Evolutionary conservation across 2,888 invertebrate species (phyloP).

Genomic region (Agrochola lota): DNA sequence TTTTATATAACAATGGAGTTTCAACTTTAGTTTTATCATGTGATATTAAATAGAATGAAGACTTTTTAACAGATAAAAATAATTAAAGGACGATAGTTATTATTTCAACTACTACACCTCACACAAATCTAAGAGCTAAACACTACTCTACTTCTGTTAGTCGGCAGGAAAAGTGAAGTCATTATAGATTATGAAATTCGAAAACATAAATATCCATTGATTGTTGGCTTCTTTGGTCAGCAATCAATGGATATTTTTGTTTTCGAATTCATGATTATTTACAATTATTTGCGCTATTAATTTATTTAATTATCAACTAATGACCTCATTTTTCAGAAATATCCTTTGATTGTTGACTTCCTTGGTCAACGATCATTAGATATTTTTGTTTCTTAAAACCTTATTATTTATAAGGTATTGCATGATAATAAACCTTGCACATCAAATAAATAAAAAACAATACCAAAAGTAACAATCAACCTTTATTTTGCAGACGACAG

Average conservation of each 20-base stretch:
- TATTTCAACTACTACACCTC: background rate
- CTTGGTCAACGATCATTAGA: no score
- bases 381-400: no score
- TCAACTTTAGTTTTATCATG: background rate
- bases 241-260: no score
- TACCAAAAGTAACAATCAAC: constrained; percentile 7
- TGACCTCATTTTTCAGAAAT: no score
- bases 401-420: background rate
- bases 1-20: constrained; percentile 11
- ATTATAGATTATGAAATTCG: background rate
- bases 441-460: background rate
- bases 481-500: constrained; percentile 81
- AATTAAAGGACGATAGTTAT: background rate
- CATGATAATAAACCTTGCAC: background rate
- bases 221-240: background rate
- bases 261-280: no score
- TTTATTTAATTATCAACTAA: no score
- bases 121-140: background rate
- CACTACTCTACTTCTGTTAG: background rate
- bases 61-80: background rate
- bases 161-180: background rate
- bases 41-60: background rate
- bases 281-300: no score
- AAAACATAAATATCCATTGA: background rate
- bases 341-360: no score